Evolutionary conservation across 2,888 invertebrate genomes (phyloP), one percentile per base, ranked within the genome.

Genomic region (Synanthedon andrenaeformis): DNA sequence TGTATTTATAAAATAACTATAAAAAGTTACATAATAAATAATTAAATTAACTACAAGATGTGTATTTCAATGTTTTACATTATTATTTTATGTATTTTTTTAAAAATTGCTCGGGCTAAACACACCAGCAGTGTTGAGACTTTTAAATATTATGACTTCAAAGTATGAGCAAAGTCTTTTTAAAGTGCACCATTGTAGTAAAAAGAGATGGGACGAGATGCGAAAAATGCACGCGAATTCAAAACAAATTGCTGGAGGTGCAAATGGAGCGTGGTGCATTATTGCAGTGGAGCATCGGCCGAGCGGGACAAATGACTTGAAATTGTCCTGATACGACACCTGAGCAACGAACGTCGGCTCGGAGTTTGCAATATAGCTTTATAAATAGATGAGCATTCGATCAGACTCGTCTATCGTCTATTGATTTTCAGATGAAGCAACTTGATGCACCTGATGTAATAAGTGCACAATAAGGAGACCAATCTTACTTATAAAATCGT

Each of bases 251-350:
- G 77, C 72, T 62, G 67, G 55, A 70, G 69, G 75, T 53, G 58
- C 42, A 58, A 58, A 56, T 56, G 58, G 54, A 53, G 56, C 54
- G 54, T 61, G 60, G 66, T 64, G 63, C 66, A 66, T 70, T 71
- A 72, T 65, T 68, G 64, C 62, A 58, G 58, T 61, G 61, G 54
- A 54, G 35, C 35, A 35, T 35, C 45, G 41, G 54, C 53, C 53
- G 52, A 45, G 19, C 51, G 57, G 53, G 61, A 65, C 62, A 65
- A 68, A 69, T 67, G 62, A 73, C 65, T 63, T 57, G 62, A 76
- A 76, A 79, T 79, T 74, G 76, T 75, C 67, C 68, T 64, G 70
- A 74, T 72, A 70, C 66, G 62, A 67, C 76, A 79, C 75, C 78
- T 79, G 78, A 63, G 73, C 65, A 56, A 56, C 54, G 53, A 53